phyloP scores from a whole-genome alignment of 2,113 vertebrate species.

The Thermophis baileyi region DNA sequence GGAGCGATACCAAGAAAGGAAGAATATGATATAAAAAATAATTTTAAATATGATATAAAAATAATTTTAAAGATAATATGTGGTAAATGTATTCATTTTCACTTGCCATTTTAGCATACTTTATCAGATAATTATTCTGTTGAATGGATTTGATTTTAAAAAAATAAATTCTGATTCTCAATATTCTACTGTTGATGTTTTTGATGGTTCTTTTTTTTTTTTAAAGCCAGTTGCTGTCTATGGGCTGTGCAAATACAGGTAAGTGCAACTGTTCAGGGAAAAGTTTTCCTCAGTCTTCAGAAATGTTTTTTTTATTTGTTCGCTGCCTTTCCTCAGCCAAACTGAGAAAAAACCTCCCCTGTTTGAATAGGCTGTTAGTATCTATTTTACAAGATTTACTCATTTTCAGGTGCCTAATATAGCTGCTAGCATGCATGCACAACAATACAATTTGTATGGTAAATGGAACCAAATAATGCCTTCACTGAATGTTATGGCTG shows the following conservation, averaged over 20 bases:
- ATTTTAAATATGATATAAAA: constrained; percentile 25
- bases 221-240: constrained; percentile 2
- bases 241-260: constrained; percentile 49
- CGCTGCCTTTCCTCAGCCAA: constrained; percentile 35
- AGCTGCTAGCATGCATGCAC: constrained; percentile 79
- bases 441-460: constrained; percentile 88
- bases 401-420: constrained; percentile 79
- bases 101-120: constrained; percentile 50
- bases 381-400: constrained; percentile 82
- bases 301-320: constrained; percentile 38
- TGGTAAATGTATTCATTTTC: constrained; percentile 22
- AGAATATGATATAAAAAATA: constrained; percentile 19
- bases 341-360: constrained; percentile 58
- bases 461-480: constrained; percentile 85
- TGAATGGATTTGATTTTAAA: constrained; percentile 32
- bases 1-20: not conserved
- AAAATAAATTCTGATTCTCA: constrained; percentile 50
- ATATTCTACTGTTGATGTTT: not conserved
- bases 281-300: constrained; percentile 51
- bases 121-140: constrained; percentile 35
- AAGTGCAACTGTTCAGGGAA: constrained; percentile 55
- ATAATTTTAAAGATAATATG: constrained; percentile 16
- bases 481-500: constrained; percentile 83
- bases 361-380: constrained; percentile 69
- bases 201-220: no score